phyloP scores from a whole-genome alignment of 2,888 invertebrate genomes.

The Camptogramma bilineatum region DNA sequence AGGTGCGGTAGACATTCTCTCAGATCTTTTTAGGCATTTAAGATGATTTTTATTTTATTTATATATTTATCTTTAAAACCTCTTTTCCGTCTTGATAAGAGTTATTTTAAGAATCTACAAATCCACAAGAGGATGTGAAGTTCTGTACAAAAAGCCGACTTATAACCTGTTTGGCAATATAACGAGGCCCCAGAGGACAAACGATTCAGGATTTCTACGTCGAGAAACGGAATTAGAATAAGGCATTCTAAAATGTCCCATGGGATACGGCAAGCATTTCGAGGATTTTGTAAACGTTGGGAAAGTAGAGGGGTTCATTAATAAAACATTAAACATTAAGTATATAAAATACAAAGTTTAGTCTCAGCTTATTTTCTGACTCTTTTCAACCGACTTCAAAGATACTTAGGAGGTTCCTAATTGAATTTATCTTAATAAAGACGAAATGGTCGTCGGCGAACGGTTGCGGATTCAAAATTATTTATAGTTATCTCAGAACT shows the following conservation, averaged over 20 bases:
- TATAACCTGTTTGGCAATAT: conserved; percentile 46
- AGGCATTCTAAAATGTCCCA: conserved; percentile 47
- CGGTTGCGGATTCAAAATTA: no score
- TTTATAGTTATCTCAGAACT: no score
- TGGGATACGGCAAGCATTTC: conserved; percentile 32
- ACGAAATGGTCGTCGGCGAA: no score
- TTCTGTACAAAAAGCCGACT: conserved; percentile 33
- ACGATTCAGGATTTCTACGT: conserved; percentile 45
- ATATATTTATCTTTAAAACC: no score
- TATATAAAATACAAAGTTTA: conserved; percentile 24
- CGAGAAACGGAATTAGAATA: conserved; percentile 49
- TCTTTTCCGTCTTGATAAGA: background rate
- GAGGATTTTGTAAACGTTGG: background rate
- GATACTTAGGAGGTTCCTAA: no score
- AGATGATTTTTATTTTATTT: no score
- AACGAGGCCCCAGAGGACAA: conserved; percentile 53
- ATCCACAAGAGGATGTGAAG: conserved; percentile 13
- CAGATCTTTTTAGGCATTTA: no score
- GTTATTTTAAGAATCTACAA: background rate
- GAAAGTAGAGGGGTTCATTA: conserved; percentile 26
- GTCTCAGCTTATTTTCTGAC: no score
- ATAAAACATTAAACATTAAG: no score
- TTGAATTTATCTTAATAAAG: no score
- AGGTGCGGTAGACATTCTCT: no score
- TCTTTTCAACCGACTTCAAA: no score